phyloP scores from a whole-genome alignment of 1,140 invertebrate genomes.

The Proctacanthus coquilletti region DNA sequence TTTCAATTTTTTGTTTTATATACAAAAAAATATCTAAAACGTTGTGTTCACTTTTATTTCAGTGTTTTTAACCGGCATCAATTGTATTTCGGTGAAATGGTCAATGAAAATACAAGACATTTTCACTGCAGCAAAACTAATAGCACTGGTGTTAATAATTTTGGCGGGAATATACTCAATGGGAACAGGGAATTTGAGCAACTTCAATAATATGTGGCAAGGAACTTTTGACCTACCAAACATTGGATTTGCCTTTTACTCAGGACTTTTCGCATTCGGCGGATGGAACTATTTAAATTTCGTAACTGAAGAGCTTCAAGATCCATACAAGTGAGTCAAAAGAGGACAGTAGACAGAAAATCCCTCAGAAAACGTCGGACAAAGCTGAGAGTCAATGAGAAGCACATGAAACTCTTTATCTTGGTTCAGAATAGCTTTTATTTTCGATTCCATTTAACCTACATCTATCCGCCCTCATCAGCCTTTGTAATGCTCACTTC shows the following conservation, averaged over 20 bases:
- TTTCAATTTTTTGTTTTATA: too few relatives aligned
- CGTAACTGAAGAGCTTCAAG: conserved; percentile 85
- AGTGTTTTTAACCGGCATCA: conserved; percentile 78
- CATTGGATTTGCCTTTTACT: conserved; percentile 76
- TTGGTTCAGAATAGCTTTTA: too few relatives aligned
- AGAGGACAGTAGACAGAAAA: neutral
- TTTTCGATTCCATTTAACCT: too few relatives aligned
- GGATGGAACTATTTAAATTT: conserved; percentile 92
- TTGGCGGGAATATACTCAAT: conserved; percentile 62
- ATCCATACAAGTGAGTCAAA: conserved; percentile 69
- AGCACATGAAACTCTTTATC: too few relatives aligned
- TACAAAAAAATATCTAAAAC: too few relatives aligned
- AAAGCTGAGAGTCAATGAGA: too few relatives aligned
- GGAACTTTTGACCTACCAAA: conserved; percentile 42
- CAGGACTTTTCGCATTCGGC: conserved; percentile 92
- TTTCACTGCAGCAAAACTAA: conserved; percentile 76
- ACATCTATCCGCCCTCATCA: too few relatives aligned
- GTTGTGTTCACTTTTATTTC: conserved; percentile 14
- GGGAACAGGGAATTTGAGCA: conserved; percentile 45
- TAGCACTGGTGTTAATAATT: conserved; percentile 70
- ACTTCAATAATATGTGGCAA: conserved; percentile 57
- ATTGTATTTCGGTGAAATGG: conserved; percentile 75
- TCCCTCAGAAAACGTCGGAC: too few relatives aligned
- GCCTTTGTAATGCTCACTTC: too few relatives aligned
- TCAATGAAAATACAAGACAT: conserved; percentile 80